Conservation (phyloP, 2,113 vertebrate species). For the Austrofundulus limnaeus region DNA sequence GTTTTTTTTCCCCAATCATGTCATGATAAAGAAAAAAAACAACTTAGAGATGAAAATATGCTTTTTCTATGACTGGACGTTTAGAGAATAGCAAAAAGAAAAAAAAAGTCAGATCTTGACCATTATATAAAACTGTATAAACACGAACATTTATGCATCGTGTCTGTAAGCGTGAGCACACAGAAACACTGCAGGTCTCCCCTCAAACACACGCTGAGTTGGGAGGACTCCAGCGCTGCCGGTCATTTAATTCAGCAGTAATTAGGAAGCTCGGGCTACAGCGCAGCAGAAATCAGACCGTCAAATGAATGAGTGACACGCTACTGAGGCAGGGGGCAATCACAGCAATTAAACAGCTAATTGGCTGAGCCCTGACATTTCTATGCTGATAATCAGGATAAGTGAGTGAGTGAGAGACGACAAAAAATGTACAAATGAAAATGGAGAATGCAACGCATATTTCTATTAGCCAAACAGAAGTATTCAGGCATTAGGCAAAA, state of each 20-base stretch:
- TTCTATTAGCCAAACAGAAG: background rate
- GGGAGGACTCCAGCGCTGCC: constrained; percentile 40
- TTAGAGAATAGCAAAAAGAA: no score
- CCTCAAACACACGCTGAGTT: constrained; percentile 35
- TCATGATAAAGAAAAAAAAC: no score
- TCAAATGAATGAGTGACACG: constrained; percentile 64
- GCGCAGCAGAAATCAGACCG: constrained; percentile 49
- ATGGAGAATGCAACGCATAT: constrained; percentile 3
- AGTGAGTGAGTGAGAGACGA: constrained; percentile 5
- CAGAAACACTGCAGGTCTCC: constrained; percentile 31
- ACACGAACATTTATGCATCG: constrained; percentile 7
- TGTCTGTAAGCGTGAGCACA: constrained; percentile 32
- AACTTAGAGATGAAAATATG: no score
- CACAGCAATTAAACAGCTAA: constrained; percentile 68
- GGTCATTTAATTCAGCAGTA: constrained; percentile 67
- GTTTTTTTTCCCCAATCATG: no score
- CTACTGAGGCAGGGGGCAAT: constrained; percentile 53
- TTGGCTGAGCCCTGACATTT: constrained; percentile 65
- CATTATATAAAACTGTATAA: background rate
- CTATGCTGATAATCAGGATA: constrained; percentile 56
- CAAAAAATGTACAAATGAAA: constrained; percentile 10
- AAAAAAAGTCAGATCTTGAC: no score
- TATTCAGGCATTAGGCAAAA: constrained; percentile 9
- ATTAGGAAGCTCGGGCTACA: constrained; percentile 59
- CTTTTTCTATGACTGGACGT: no score